Conservation (phyloP, 2,797 vertebrate species). For the Tolypeutes matacus region DNA sequence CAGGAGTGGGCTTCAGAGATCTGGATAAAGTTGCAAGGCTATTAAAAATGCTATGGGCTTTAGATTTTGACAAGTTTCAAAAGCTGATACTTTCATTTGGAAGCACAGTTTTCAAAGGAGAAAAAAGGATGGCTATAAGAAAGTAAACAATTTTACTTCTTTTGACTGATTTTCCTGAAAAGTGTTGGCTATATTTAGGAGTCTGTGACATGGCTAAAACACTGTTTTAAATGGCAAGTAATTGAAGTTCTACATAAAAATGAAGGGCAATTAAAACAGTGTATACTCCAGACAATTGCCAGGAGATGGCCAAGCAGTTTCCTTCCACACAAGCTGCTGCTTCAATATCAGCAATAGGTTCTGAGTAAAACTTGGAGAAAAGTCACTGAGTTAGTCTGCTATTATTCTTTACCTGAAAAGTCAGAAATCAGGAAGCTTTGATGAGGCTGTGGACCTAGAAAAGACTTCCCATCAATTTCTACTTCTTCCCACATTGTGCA, state of each 20-base stretch:
- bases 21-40: conserved; percentile 61
- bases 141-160: conserved; percentile 65
- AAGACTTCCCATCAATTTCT: conserved; percentile 7
- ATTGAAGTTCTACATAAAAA: conserved; percentile 28
- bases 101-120: conserved; percentile 64
- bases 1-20: conserved; percentile 43
- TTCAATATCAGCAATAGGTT: not conserved
- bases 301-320: not conserved
- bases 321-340: not conserved
- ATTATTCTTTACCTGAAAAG: conserved; percentile 4
- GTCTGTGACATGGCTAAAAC: not conserved
- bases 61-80: conserved; percentile 69
- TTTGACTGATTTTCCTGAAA: conserved; percentile 25
- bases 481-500: not conserved
- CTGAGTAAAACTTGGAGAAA: conserved; percentile 27
- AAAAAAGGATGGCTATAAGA: conserved; percentile 30
- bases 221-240: conserved; percentile 7
- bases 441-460: not conserved
- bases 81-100: conserved; percentile 60
- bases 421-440: not conserved
- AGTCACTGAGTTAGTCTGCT: not conserved
- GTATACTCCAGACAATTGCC: not conserved
- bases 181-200: conserved; percentile 23
- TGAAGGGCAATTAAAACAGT: conserved; percentile 6
- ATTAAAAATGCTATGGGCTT: conserved; percentile 66